Evolutionary conservation across 2,888 invertebrate genomes (phyloP).

Genomic region (Cosmorhoe ocellata): DNA sequence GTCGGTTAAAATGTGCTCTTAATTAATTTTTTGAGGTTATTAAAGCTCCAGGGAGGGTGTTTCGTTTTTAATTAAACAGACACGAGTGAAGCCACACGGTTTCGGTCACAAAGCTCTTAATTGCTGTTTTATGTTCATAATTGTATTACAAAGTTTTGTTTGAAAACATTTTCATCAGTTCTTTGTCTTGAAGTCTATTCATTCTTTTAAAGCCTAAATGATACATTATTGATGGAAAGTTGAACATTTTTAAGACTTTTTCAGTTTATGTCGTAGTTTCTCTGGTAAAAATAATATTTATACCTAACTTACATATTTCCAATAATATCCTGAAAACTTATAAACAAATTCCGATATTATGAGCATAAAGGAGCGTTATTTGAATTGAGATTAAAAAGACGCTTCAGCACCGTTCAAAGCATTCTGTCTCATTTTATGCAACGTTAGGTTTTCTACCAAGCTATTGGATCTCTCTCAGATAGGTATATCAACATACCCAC

Average conservation of each 20-base stretch:
- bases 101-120: constrained; percentile 39
- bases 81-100: constrained; percentile 38
- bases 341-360: constrained; percentile 28
- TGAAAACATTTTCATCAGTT: background rate
- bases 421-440: constrained; percentile 26
- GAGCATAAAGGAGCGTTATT: constrained; percentile 13
- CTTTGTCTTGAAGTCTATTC: no score
- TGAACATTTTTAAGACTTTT: no score
- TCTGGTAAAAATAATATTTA: no score
- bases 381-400: constrained; percentile 34
- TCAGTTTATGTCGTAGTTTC: no score
- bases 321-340: constrained; percentile 1
- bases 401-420: constrained; percentile 31
- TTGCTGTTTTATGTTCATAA: constrained; percentile 16
- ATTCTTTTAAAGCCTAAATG: no score
- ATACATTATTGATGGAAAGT: no score
- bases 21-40: constrained; percentile 50
- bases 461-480: no score
- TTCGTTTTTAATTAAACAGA: constrained; percentile 56
- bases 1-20: constrained; percentile 36
- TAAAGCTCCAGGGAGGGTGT: constrained; percentile 38
- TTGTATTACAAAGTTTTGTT: constrained; percentile 2
- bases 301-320: no score
- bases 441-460: no score
- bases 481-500: no score